Percentiles rank a stretch among this genome's conserved stretches.
Conservation (phyloP, 1,140 invertebrate species). For the Neodiprion pinetum region DNA sequence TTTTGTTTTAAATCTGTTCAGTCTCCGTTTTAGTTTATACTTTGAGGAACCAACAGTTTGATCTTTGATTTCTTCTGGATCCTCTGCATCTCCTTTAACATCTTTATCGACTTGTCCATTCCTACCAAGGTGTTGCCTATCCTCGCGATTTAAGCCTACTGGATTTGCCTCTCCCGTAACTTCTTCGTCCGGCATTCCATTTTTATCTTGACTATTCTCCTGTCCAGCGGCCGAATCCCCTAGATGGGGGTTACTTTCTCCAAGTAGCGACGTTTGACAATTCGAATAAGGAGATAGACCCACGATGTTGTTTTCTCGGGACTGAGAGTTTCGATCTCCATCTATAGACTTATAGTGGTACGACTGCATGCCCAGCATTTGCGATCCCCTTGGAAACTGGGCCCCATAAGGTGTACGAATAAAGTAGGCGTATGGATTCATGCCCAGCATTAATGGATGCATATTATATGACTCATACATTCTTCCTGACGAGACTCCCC, state of each 20-base stretch:
- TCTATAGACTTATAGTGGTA: background rate
- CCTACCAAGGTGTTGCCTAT: background rate
- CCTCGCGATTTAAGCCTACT: background rate
- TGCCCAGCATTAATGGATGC: background rate
- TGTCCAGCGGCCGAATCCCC: background rate
- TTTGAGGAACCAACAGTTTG: background rate
- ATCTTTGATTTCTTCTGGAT: background rate
- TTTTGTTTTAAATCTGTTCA: background rate
- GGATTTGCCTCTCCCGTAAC: background rate
- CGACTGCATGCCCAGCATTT: background rate
- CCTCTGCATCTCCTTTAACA: background rate
- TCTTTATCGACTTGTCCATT: background rate
- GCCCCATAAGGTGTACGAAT: background rate
- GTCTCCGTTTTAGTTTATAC: background rate
- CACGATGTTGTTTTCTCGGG: background rate
- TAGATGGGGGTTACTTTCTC: background rate
- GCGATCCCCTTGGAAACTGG: background rate
- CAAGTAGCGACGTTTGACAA: background rate
- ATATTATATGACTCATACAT: background rate
- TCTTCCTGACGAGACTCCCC: background rate
- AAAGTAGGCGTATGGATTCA: background rate
- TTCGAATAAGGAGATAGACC: constrained; percentile 1
- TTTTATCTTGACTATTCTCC: background rate
- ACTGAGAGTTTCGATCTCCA: background rate
- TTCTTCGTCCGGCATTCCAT: background rate